Conservation (phyloP, 2,113 vertebrate genomes). For the Tiliqua scincoides region DNA sequence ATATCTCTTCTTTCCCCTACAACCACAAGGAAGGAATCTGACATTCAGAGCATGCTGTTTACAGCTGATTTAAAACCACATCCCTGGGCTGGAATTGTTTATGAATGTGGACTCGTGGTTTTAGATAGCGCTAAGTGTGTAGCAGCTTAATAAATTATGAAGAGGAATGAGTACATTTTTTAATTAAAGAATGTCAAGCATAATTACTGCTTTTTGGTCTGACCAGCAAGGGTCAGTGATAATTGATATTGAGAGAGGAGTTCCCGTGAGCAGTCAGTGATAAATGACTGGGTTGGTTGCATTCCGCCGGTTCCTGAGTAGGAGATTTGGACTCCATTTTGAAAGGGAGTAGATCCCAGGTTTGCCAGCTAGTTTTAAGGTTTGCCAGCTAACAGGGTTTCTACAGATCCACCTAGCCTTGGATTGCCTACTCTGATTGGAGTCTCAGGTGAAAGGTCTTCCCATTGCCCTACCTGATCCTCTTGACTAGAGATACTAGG, state of each 20-base stretch:
- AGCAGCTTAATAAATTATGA: constrained; percentile 54
- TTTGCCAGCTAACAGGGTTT: too few species aligned
- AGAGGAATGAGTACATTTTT: constrained; percentile 46
- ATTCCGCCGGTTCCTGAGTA: fast-evolving
- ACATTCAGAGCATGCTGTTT: constrained; percentile 37
- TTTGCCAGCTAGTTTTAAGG: neutral
- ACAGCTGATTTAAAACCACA: constrained; percentile 47
- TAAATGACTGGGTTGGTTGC: neutral
- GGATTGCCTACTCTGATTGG: too few species aligned
- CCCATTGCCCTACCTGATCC: too few species aligned
- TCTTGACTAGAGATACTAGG: too few species aligned
- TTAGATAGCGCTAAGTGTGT: constrained; percentile 49
- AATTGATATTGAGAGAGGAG: constrained; percentile 4
- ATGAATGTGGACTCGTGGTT: neutral
- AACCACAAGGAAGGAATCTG: constrained; percentile 3
- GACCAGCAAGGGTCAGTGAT: constrained; percentile 32
- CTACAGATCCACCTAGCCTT: too few species aligned
- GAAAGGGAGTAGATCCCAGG: neutral
- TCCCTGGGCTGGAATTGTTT: constrained; percentile 39
- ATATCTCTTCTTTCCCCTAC: neutral
- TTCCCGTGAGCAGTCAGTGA: neutral
- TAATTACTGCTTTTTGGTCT: constrained; percentile 50
- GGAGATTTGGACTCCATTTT: fast-evolving
- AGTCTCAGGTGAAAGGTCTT: too few species aligned
- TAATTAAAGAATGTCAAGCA: constrained; percentile 46